phyloP scores from a whole-genome alignment of 2,888 invertebrate genomes.

The Allacma fusca region DNA sequence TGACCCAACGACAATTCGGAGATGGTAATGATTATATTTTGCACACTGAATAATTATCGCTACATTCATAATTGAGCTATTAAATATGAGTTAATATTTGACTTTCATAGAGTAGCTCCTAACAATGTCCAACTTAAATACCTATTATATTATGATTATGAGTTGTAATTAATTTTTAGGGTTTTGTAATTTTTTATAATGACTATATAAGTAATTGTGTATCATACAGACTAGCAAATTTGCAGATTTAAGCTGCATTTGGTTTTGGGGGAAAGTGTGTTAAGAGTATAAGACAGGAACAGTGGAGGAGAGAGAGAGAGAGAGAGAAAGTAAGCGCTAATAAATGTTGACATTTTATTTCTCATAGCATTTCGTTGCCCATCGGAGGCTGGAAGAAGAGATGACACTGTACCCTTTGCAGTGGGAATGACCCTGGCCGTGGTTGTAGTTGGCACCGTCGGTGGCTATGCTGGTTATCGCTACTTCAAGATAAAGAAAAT shows the following conservation, averaged over 20 bases:
- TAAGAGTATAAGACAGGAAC: too few species aligned
- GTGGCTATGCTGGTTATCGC: conserved; percentile 85
- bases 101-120: too few species aligned
- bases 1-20: conserved; percentile 73
- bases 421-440: conserved; percentile 85
- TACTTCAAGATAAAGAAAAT: conserved; percentile 89
- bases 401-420: conserved; percentile 85
- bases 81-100: too few species aligned
- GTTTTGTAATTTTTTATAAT: too few species aligned
- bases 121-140: too few species aligned
- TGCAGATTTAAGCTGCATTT: too few species aligned
- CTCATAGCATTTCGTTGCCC: conserved; percentile 72
- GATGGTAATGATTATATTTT: conserved; percentile 64
- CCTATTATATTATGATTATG: too few species aligned
- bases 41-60: too few species aligned
- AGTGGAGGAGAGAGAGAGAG: not conserved
- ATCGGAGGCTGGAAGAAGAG: conserved; percentile 68
- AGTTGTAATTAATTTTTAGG: too few species aligned
- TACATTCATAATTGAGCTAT: too few species aligned
- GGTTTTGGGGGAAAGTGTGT: too few species aligned
- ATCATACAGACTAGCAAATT: not conserved
- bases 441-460: conserved; percentile 80
- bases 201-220: too few species aligned
- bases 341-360: not conserved
- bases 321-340: not conserved